Conservation (phyloP, 2,113 vertebrate genomes). For the Hippocampus mohnikei region DNA sequence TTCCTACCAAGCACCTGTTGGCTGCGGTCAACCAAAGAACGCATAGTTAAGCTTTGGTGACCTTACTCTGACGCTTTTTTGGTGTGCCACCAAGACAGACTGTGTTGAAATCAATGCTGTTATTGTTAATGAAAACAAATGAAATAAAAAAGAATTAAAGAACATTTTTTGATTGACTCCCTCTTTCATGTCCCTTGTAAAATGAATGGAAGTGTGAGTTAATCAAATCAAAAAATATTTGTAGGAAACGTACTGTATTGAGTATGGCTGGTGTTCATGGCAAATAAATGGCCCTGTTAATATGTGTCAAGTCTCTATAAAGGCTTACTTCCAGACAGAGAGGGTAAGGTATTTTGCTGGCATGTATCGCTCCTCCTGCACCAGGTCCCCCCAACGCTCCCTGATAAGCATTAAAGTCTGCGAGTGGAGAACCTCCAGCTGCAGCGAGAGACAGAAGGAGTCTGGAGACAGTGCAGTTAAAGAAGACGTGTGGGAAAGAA, state of each 20-base stretch:
- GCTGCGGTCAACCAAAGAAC: slow-evolving; percentile 66
- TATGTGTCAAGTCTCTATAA: background rate
- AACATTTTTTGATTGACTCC: too few species aligned
- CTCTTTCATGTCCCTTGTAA: too few species aligned
- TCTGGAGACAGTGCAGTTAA: slow-evolving; percentile 80
- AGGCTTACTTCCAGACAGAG: slow-evolving; percentile 94
- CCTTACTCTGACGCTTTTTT: background rate
- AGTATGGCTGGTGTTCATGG: background rate
- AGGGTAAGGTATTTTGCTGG: slow-evolving; percentile 93
- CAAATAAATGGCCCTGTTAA: background rate
- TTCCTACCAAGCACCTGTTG: slow-evolving; percentile 95
- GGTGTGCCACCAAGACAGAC: background rate
- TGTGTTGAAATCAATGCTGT: background rate
- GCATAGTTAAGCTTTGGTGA: background rate
- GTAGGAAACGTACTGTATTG: too few species aligned
- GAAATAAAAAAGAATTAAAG: too few species aligned
- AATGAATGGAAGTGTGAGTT: background rate
- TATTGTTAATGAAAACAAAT: too few species aligned
- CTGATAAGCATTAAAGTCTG: slow-evolving; percentile 93
- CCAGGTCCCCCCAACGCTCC: slow-evolving; percentile 98
- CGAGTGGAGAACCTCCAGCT: slow-evolving; percentile 95
- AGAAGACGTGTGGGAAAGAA: slow-evolving; percentile 51
- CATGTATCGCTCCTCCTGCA: slow-evolving; percentile 92
- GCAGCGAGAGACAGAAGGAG: slow-evolving; percentile 96
- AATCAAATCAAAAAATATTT: background rate